These are phyloP conservation scores for Tineola bisselliella DNA, from an alignment of 2,888 invertebrate species.

Conservation along the genomic window DNA sequence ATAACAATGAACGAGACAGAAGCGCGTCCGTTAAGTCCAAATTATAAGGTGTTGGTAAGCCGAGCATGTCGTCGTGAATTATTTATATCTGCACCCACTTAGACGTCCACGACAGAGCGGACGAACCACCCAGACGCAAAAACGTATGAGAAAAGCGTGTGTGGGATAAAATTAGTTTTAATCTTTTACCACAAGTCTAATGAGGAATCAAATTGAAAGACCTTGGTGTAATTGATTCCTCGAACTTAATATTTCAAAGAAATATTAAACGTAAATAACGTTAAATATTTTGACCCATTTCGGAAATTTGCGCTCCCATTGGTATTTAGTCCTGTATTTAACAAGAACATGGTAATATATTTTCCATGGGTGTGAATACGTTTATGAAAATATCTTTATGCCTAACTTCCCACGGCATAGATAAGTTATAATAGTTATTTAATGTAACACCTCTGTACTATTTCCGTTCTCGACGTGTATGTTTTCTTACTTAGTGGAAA, in stretches of 20 bases:
- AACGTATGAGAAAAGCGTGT: conserved; percentile 26
- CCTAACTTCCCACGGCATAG: not conserved
- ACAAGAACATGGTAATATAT: not conserved
- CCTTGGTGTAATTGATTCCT: not conserved
- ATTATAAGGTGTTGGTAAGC: conserved; percentile 41
- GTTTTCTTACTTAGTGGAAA: not conserved
- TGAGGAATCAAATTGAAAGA: too few species aligned
- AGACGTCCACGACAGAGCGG: conserved; percentile 18
- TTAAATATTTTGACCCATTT: too few species aligned
- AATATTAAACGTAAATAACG: too few species aligned
- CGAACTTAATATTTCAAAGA: too few species aligned
- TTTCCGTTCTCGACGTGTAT: not conserved
- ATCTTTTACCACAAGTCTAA: not conserved
- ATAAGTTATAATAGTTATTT: conserved; percentile 5
- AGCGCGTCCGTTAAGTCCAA: conserved; percentile 40
- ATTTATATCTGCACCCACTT: conserved; percentile 47
- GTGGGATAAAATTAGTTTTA: not conserved
- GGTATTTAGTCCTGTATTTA: not conserved
- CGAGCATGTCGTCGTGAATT: conserved; percentile 44
- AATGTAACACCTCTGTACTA: not conserved
- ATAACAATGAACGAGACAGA: not conserved
- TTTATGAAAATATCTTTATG: not conserved
- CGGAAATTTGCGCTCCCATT: too few species aligned
- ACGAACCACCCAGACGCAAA: conserved; percentile 52
- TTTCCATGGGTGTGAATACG: not conserved